Conservation (phyloP, 2,113 vertebrate species). For the Cervus canadensis region DNA sequence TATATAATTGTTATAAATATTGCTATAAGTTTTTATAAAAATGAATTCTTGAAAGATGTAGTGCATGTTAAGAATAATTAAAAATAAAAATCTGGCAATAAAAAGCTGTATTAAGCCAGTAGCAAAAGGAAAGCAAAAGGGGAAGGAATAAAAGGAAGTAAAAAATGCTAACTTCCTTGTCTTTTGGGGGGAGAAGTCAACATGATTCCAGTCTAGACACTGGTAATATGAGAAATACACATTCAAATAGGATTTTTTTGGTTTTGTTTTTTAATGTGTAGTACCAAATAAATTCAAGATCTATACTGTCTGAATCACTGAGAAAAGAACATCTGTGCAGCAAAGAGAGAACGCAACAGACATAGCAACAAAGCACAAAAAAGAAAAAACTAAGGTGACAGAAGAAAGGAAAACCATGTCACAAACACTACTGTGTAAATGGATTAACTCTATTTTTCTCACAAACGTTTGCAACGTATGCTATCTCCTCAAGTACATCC, state of each 20-base stretch:
- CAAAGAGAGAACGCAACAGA: neutral
- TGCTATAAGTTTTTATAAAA: neutral
- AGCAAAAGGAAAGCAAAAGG: neutral
- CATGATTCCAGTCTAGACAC: neutral
- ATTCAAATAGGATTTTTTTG: neutral
- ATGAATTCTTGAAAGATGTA: neutral
- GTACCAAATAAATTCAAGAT: neutral
- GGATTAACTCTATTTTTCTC: neutral
- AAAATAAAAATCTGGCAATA: neutral
- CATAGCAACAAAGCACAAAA: neutral
- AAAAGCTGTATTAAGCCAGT: neutral
- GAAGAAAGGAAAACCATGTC: neutral
- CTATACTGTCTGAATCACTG: neutral
- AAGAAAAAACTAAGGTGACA: neutral
- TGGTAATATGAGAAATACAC: neutral
- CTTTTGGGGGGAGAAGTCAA: neutral
- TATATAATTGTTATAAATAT: neutral
- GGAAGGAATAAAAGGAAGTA: neutral
- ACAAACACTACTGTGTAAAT: neutral
- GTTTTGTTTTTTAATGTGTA: neutral
- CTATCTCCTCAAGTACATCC: neutral
- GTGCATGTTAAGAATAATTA: neutral
- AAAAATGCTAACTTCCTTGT: neutral
- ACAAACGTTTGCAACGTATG: neutral
- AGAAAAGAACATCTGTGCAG: neutral